A percentile compares a stretch with the other conserved stretches of the same genome.
phyloP scores from a whole-genome alignment of 2,113 vertebrate species.

The Hemicordylus capensis region DNA sequence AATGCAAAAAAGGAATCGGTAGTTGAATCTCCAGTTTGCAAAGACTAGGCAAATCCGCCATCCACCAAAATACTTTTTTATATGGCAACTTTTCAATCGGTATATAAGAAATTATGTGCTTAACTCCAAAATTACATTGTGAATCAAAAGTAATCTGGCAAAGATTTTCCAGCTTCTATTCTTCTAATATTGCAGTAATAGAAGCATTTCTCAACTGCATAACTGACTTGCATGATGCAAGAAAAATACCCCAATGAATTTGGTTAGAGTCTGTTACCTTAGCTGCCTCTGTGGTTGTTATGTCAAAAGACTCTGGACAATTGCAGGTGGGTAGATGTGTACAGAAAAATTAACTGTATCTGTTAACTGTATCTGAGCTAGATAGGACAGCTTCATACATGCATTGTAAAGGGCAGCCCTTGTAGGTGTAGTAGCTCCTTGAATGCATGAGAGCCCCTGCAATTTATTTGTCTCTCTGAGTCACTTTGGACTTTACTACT shows the following conservation, averaged over 20 bases:
- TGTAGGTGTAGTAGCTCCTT: neutral
- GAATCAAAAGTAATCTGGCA: neutral
- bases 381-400: neutral
- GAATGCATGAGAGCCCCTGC: neutral
- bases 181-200: conserved; percentile 35
- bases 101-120: neutral
- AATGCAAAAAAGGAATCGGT: neutral
- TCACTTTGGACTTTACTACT: neutral
- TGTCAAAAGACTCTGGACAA: neutral
- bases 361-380: neutral
- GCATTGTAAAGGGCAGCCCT: neutral
- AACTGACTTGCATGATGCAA: neutral
- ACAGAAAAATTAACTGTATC: neutral
- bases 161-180: neutral
- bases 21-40: neutral
- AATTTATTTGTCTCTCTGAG: neutral
- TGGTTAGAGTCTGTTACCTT: neutral
- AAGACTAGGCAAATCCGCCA: neutral
- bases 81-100: neutral
- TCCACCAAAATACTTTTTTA: neutral
- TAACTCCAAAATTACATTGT: neutral
- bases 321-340: rapidly evolving
- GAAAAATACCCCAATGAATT: conserved; percentile 32
- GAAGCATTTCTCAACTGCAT: neutral
- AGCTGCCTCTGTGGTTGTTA: rapidly evolving